phyloP scores from a whole-genome alignment of 2,888 invertebrate genomes.

The Rotaria sp. region DNA sequence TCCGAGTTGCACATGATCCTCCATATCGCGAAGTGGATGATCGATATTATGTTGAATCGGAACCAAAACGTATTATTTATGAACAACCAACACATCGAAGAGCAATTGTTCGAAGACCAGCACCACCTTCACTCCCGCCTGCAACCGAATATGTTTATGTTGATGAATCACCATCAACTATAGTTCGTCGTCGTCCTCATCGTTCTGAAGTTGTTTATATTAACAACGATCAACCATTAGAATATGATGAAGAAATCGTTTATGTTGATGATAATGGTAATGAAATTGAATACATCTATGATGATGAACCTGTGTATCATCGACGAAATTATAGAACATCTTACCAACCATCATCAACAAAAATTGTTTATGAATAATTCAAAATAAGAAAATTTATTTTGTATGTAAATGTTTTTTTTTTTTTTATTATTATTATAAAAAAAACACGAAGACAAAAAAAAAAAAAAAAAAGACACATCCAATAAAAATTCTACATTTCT shows the following conservation, averaged over 20 bases:
- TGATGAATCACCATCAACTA: neutral
- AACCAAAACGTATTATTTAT: neutral
- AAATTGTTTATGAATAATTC: neutral
- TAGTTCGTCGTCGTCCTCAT: neutral
- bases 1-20: neutral
- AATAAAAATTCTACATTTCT: neutral
- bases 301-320: neutral
- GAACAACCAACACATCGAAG: neutral
- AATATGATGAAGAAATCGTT: neutral
- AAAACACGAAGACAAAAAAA: neutral
- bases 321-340: neutral
- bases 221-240: neutral
- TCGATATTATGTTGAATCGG: neutral
- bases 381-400: neutral
- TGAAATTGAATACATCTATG: neutral
- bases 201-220: neutral
- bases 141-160: neutral
- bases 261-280: neutral
- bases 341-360: neutral
- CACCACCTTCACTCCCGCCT: neutral
- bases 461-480: neutral
- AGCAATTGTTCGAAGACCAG: neutral
- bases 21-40: neutral
- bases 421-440: neutral
- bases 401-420: neutral